phyloP scores from a whole-genome alignment of 2,797 vertebrate species.

The Ctenochaetus hawaiiensis region DNA sequence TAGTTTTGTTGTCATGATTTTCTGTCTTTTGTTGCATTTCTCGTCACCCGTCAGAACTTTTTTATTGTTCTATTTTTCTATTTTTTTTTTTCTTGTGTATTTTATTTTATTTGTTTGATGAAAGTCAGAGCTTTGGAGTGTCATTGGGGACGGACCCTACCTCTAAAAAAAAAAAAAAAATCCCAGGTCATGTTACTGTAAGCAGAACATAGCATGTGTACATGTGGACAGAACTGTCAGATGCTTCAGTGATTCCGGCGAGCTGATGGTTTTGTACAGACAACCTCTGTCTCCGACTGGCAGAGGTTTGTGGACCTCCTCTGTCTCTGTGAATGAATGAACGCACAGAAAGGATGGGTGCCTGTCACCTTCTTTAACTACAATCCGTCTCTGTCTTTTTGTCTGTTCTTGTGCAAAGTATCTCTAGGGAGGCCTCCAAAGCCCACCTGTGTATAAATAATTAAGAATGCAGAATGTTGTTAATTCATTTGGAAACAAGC shows the following conservation, averaged over 20 bases:
- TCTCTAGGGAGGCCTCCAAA: slow-evolving; percentile 10
- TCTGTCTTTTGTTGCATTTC: background rate
- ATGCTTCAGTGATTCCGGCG: slow-evolving; percentile 41
- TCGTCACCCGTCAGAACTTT: slow-evolving; percentile 13
- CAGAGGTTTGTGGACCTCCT: slow-evolving; percentile 13
- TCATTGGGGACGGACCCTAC: slow-evolving; percentile 59
- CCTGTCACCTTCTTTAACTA: slow-evolving; percentile 23
- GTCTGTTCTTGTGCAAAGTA: slow-evolving; percentile 37
- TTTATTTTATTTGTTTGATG: slow-evolving; percentile 30
- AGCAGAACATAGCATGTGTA: slow-evolving; percentile 26
- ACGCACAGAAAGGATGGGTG: background rate
- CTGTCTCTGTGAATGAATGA: slow-evolving; percentile 1
- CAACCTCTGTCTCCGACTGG: background rate
- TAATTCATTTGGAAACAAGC: background rate
- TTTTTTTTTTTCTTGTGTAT: slow-evolving; percentile 22
- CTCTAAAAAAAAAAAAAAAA: slow-evolving; percentile 41
- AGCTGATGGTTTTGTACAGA: background rate
- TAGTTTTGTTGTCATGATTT: slow-evolving; percentile 7
- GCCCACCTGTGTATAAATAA: slow-evolving; percentile 30
- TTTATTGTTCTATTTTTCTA: slow-evolving; percentile 15
- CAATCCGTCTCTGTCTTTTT: slow-evolving; percentile 36
- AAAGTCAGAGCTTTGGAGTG: slow-evolving; percentile 20
- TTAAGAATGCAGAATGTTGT: slow-evolving; percentile 17
- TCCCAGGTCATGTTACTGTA: slow-evolving; percentile 70
- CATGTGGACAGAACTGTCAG: slow-evolving; percentile 24